phyloP scores from a whole-genome alignment of 2,113 vertebrate genomes.

The Salvelinus fontinalis region DNA sequence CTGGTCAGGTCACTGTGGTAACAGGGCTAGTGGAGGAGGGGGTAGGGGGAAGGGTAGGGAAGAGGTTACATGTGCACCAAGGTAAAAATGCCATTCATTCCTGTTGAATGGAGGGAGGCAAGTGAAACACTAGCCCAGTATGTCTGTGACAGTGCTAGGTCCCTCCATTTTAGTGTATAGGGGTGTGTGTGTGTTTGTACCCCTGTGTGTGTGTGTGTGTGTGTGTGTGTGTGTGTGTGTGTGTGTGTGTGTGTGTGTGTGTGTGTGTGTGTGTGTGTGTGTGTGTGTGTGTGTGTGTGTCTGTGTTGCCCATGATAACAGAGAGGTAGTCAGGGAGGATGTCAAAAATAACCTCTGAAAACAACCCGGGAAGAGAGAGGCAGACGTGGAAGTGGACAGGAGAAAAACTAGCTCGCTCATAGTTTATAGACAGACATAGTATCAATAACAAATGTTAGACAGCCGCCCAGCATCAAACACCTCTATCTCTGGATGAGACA shows the following conservation, averaged over 20 bases:
- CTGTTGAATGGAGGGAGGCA: not conserved
- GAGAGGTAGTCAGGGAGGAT: not conserved
- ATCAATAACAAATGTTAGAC: not conserved
- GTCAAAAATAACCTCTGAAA: not conserved
- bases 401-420: not conserved
- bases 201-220: not conserved
- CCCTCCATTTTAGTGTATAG: not conserved
- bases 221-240: not conserved
- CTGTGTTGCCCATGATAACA: not conserved
- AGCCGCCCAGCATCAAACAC: not conserved
- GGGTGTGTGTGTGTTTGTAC: not conserved
- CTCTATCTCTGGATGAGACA: not conserved
- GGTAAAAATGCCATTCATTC: slow-evolving; percentile 1
- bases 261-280: not conserved
- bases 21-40: not conserved
- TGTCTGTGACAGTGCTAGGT: not conserved
- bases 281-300: too few relatives aligned
- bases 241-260: too few relatives aligned
- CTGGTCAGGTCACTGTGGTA: not conserved
- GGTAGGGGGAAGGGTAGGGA: not conserved
- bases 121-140: slow-evolving; percentile 4
- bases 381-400: not conserved
- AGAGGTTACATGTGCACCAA: not conserved
- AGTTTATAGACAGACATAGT: not conserved
- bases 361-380: not conserved